Conservation (phyloP, 2,888 invertebrate genomes). For the Watsonalla binaria region DNA sequence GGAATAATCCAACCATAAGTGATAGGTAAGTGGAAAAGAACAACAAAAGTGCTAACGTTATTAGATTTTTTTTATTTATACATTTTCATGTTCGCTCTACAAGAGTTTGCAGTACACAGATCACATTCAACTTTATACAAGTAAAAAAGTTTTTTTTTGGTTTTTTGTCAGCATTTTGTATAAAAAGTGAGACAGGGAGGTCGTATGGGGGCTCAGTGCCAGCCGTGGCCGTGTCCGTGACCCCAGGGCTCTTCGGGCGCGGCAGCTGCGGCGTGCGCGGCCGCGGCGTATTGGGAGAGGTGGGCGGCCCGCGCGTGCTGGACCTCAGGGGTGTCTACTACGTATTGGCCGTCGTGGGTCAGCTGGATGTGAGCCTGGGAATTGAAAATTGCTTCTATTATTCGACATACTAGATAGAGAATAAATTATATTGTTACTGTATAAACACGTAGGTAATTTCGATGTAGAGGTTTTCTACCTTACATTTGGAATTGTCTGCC, state of each 20-base stretch:
- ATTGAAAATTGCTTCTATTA: neutral
- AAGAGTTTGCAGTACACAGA: constrained; percentile 66
- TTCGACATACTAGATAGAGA: neutral
- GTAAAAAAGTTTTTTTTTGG: constrained; percentile 51
- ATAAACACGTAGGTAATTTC: too few species aligned
- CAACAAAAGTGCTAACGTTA: constrained; percentile 37
- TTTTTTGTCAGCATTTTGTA: constrained; percentile 64
- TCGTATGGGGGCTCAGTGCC: constrained; percentile 61
- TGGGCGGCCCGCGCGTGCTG: constrained; percentile 71
- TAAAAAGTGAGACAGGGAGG: constrained; percentile 63
- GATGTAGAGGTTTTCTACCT: too few species aligned
- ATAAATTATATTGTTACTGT: neutral
- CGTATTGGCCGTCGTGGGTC: constrained; percentile 73
- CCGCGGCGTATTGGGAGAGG: constrained; percentile 61
- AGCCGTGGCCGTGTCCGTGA: constrained; percentile 37
- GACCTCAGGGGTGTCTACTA: constrained; percentile 72
- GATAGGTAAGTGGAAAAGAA: constrained; percentile 19
- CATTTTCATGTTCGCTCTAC: constrained; percentile 69
- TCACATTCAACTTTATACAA: constrained; percentile 70
- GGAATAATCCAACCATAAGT: too few species aligned
- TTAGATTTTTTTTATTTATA: constrained; percentile 65
- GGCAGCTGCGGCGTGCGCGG: constrained; percentile 68
- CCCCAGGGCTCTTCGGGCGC: constrained; percentile 70
- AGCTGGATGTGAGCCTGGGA: constrained; percentile 68
- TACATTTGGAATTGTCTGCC: too few species aligned